Percentiles rank a stretch among this genome's conserved stretches.
phyloP scores from a whole-genome alignment of 2,888 invertebrate genomes.

The Abscondita cerata region DNA sequence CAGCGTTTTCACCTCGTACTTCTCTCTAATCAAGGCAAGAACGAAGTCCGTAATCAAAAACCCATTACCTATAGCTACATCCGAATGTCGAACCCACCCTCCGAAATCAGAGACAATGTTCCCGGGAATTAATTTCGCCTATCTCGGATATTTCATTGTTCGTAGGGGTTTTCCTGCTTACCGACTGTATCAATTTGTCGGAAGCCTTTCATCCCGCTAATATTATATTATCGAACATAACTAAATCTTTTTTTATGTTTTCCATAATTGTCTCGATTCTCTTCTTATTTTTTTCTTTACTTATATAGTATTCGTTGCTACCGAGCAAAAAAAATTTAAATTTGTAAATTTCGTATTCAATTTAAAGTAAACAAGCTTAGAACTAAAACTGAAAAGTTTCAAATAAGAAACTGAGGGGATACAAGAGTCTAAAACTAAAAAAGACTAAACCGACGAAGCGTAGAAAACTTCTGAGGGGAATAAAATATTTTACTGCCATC shows the following conservation, averaged over 20 bases:
- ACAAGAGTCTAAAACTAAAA: constrained; percentile 24
- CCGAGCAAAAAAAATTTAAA: constrained; percentile 6
- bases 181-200: constrained; percentile 39
- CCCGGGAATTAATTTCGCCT: constrained; percentile 39
- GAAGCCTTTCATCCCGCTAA: constrained; percentile 37
- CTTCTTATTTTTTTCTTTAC: too few relatives aligned
- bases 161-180: constrained; percentile 34
- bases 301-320: constrained; percentile 1
- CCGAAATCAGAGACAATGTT: constrained; percentile 37
- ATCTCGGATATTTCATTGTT: constrained; percentile 38
- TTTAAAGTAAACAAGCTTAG: constrained; percentile 39
- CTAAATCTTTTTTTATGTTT: constrained; percentile 23
- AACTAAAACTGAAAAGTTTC: constrained; percentile 35
- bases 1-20: constrained; percentile 39
- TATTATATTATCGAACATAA: constrained; percentile 24
- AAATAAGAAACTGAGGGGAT: constrained; percentile 31
- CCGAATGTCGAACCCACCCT: constrained; percentile 31
- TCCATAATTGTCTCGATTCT: constrained; percentile 17
- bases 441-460: constrained; percentile 37
- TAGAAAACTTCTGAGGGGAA: constrained; percentile 43
- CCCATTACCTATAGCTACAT: constrained; percentile 49
- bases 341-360: constrained; percentile 42
- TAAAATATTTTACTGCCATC: constrained; percentile 46
- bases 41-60: constrained; percentile 53
- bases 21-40: constrained; percentile 44